phyloP scores from a whole-genome alignment of 2,888 invertebrate species.

The Helleia helle region DNA sequence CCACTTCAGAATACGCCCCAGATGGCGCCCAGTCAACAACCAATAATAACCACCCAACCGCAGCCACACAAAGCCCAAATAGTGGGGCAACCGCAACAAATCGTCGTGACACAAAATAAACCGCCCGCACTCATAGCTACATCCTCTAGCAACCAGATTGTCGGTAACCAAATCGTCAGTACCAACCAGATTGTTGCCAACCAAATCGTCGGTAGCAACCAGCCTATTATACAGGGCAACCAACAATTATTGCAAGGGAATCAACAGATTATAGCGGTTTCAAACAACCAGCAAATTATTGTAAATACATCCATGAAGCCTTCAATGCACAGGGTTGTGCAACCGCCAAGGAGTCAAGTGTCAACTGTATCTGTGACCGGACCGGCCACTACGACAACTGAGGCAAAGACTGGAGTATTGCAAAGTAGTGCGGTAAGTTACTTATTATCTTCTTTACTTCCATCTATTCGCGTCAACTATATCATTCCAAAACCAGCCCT shows the following conservation, averaged over 20 bases:
- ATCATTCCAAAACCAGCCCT: no score
- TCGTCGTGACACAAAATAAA: slow-evolving; percentile 57
- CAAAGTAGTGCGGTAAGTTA: slow-evolving; percentile 42
- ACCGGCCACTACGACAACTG: slow-evolving; percentile 27
- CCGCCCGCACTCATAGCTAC: slow-evolving; percentile 52
- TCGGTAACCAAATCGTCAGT: slow-evolving; percentile 27
- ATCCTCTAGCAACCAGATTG: slow-evolving; percentile 37
- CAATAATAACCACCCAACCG: slow-evolving; percentile 61
- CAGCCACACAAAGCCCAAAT: slow-evolving; percentile 72
- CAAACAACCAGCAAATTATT: slow-evolving; percentile 58
- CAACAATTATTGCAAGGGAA: slow-evolving; percentile 45
- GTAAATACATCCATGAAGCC: slow-evolving; percentile 51
- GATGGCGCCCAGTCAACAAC: slow-evolving; percentile 62
- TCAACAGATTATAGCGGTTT: slow-evolving; percentile 55
- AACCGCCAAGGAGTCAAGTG: slow-evolving; percentile 41
- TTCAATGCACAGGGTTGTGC: slow-evolving; percentile 43
- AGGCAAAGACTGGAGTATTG: slow-evolving; percentile 41
- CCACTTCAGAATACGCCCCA: slow-evolving; percentile 50
- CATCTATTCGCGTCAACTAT: no score
- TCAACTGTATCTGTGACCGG: slow-evolving; percentile 28
- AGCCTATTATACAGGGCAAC: slow-evolving; percentile 32
- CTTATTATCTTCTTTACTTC: no score
- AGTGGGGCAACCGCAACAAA: slow-evolving; percentile 51
- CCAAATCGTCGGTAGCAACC: slow-evolving; percentile 24
- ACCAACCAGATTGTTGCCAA: slow-evolving; percentile 36